Evolutionary conservation across 1,140 invertebrate genomes (phyloP).

Genomic region (Probaryconus sp.): DNA sequence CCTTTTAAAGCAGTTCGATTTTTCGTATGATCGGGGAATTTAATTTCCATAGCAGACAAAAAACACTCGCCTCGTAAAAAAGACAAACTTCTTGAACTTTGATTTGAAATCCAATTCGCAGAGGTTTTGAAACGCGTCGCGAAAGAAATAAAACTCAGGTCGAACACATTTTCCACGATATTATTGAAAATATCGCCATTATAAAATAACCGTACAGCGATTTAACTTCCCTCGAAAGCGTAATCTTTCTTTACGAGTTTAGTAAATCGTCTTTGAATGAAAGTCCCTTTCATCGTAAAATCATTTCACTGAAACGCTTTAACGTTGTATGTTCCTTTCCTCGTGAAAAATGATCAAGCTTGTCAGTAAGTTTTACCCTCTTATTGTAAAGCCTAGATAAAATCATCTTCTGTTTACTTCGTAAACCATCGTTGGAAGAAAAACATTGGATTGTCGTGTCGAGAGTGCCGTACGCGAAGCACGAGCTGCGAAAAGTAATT

Average conservation of each 20-base stretch:
- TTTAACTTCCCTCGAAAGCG: slow-evolving; percentile 14
- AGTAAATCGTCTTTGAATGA: slow-evolving; percentile 30
- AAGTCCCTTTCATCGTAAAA: slow-evolving; percentile 32
- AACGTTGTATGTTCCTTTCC: slow-evolving; percentile 1
- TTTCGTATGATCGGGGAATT: too few species aligned
- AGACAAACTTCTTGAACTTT: not conserved
- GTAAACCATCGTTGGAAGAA: slow-evolving; percentile 39
- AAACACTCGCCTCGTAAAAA: not conserved
- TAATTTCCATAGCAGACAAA: slow-evolving; percentile 1
- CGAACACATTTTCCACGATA: slow-evolving; percentile 11
- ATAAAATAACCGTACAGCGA: slow-evolving; percentile 33
- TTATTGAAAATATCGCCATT: slow-evolving; percentile 44
- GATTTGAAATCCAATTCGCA: slow-evolving; percentile 16
- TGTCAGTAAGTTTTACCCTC: slow-evolving; percentile 23
- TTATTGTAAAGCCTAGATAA: slow-evolving; percentile 41
- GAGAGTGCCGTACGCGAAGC: slow-evolving; percentile 42
- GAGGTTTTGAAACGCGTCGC: slow-evolving; percentile 30
- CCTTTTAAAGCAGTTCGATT: too few species aligned
- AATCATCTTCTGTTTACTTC: slow-evolving; percentile 54
- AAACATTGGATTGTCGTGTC: slow-evolving; percentile 58
- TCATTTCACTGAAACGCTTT: slow-evolving; percentile 23
- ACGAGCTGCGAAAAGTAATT: slow-evolving; percentile 63
- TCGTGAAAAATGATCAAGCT: slow-evolving; percentile 19
- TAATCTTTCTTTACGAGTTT: slow-evolving; percentile 43
- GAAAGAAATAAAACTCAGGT: slow-evolving; percentile 14